Percentiles rank a stretch among this genome's conserved stretches.
Evolutionary conservation across 2,797 vertebrate genomes (phyloP).

Genomic region (Novumbra hubbsi): DNA sequence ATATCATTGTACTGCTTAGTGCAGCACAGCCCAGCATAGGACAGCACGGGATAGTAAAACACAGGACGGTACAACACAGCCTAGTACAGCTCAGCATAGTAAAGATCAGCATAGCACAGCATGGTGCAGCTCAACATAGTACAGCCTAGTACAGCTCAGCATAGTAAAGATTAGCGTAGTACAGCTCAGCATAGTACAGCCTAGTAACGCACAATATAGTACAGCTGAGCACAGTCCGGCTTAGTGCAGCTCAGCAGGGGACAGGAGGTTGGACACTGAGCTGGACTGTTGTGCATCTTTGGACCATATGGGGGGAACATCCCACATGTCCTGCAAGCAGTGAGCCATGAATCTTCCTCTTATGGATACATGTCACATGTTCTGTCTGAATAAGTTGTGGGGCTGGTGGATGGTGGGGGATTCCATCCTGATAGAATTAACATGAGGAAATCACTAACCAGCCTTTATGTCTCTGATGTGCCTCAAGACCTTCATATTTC

Average conservation of each 20-base stretch:
- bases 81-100: no score
- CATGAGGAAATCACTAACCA: constrained; percentile 72
- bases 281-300: constrained; percentile 32
- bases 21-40: background rate
- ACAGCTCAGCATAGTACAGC: background rate
- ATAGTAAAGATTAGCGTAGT: background rate
- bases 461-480: constrained; percentile 63
- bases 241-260: constrained; percentile 22
- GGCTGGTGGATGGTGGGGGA: constrained; percentile 9
- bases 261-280: constrained; percentile 3
- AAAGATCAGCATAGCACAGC: background rate
- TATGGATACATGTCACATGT: constrained; percentile 71
- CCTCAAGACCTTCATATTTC: constrained; percentile 65
- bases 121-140: background rate
- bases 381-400: constrained; percentile 57
- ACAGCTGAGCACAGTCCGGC: background rate
- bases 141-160: background rate
- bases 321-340: constrained; percentile 65
- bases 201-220: background rate
- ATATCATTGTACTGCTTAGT: background rate
- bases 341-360: constrained; percentile 66
- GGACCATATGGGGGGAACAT: constrained; percentile 59
- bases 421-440: constrained; percentile 75
- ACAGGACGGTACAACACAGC: constrained; percentile 20
- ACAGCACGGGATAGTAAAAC: background rate